Percentiles rank a stretch among this genome's conserved stretches.
Evolutionary conservation across 2,888 invertebrate species (phyloP).

Genomic region (Colostygia pectinataria): DNA sequence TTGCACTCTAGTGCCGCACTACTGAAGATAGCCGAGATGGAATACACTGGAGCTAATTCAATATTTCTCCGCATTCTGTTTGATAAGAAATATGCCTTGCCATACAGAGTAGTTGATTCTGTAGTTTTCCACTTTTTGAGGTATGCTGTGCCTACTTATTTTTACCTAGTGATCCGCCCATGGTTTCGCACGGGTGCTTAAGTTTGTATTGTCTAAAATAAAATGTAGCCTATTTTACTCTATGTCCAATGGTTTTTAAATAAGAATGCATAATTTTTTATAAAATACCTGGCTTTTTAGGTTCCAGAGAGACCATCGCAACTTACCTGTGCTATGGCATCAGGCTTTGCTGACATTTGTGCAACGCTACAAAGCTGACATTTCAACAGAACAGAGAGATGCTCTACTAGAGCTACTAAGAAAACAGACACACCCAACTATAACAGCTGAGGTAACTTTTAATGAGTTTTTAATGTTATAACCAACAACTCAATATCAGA

Average conservation of each 20-base stretch:
- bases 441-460: slow-evolving; percentile 86
- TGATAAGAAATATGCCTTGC: slow-evolving; percentile 98
- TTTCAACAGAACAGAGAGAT: slow-evolving; percentile 96
- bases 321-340: slow-evolving; percentile 98
- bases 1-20: slow-evolving; percentile 97
- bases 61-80: slow-evolving; percentile 96
- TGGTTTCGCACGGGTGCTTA: too few species aligned
- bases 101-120: slow-evolving; percentile 96
- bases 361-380: slow-evolving; percentile 97
- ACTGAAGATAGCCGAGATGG: slow-evolving; percentile 98
- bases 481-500: background rate
- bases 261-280: too few species aligned
- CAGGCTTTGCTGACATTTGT: slow-evolving; percentile 96
- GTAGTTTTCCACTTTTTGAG: slow-evolving; percentile 96
- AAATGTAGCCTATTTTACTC: too few species aligned
- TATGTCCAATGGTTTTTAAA: too few species aligned
- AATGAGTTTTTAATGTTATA: background rate
- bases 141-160: slow-evolving; percentile 77
- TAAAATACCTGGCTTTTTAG: slow-evolving; percentile 66
- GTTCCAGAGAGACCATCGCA: slow-evolving; percentile 91
- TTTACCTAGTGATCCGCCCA: too few species aligned
- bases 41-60: slow-evolving; percentile 97
- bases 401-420: slow-evolving; percentile 90
- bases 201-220: too few species aligned
- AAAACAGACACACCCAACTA: slow-evolving; percentile 86